Conservation (phyloP, 2,888 invertebrate species). For the Mystacides longicornis region DNA sequence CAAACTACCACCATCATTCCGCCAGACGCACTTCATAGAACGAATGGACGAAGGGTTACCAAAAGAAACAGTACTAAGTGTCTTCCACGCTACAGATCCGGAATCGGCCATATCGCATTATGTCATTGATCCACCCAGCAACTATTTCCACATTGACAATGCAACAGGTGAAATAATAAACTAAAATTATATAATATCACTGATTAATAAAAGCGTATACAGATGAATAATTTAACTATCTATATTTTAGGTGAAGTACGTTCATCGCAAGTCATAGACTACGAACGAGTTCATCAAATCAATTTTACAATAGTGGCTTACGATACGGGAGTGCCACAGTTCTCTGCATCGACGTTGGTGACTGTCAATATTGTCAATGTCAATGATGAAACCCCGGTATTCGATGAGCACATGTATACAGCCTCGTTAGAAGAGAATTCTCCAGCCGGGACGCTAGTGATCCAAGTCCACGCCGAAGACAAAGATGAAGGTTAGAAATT, state of each 20-base stretch:
- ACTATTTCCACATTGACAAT: slow-evolving; percentile 75
- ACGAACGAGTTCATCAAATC: slow-evolving; percentile 66
- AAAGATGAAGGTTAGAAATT: slow-evolving; percentile 57
- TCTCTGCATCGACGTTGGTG: slow-evolving; percentile 71
- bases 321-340: slow-evolving; percentile 81
- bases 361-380: slow-evolving; percentile 71
- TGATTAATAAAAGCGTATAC: background rate
- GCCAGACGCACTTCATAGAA: slow-evolving; percentile 40
- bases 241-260: slow-evolving; percentile 62
- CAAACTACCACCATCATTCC: slow-evolving; percentile 54
- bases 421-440: slow-evolving; percentile 72
- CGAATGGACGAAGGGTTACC: slow-evolving; percentile 74
- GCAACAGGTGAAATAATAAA: slow-evolving; percentile 53
- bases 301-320: slow-evolving; percentile 76
- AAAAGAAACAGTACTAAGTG: slow-evolving; percentile 66
- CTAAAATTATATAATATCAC: background rate
- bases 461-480: slow-evolving; percentile 69
- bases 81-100: slow-evolving; percentile 69
- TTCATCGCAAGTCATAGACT: slow-evolving; percentile 73
- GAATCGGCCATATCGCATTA: slow-evolving; percentile 79
- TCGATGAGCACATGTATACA: slow-evolving; percentile 59
- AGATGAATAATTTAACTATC: background rate
- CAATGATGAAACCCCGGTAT: slow-evolving; percentile 82
- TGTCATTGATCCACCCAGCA: slow-evolving; percentile 59
- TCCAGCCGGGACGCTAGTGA: slow-evolving; percentile 61